phyloP scores from a whole-genome alignment of 2,113 vertebrate genomes.

The Leucopternis melanops region DNA sequence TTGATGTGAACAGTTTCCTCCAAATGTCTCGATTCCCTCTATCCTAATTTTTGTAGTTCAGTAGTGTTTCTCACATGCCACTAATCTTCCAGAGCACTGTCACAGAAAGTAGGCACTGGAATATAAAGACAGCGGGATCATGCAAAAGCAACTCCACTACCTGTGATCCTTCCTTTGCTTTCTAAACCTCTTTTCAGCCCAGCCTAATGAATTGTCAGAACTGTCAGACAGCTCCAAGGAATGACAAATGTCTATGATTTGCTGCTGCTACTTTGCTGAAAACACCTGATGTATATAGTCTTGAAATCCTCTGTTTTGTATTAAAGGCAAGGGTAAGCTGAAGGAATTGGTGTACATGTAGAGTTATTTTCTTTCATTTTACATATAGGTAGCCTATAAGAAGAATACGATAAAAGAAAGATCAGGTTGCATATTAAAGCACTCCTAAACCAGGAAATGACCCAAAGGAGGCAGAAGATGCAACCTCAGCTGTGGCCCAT shows the following conservation, averaged over 20 bases:
- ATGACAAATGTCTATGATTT: slow-evolving; percentile 86
- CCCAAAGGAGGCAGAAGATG: background rate
- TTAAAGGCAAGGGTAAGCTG: slow-evolving; percentile 71
- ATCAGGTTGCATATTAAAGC: background rate
- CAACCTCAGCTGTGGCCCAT: background rate
- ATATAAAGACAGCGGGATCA: slow-evolving; percentile 29
- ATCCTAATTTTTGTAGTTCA: background rate
- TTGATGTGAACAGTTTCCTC: background rate
- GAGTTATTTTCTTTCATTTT: slow-evolving; percentile 55
- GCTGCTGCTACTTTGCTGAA: slow-evolving; percentile 72
- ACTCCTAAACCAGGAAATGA: background rate
- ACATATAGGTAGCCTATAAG: background rate
- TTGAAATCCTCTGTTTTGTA: slow-evolving; percentile 69
- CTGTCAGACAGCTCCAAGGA: slow-evolving; percentile 81
- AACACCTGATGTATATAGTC: slow-evolving; percentile 80
- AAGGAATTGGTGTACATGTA: slow-evolving; percentile 62
- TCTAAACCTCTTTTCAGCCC: slow-evolving; percentile 78
- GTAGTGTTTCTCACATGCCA: background rate
- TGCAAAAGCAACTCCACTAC: slow-evolving; percentile 73
- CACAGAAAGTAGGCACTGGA: background rate
- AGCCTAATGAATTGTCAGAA: slow-evolving; percentile 85
- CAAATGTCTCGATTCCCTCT: fast-evolving
- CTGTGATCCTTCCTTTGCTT: slow-evolving; percentile 74
- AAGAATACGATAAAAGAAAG: background rate
- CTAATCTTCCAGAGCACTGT: background rate